Evolutionary conservation across 2,113 vertebrate species (phyloP).

Genomic region (Phylloscopus trochiloides): DNA sequence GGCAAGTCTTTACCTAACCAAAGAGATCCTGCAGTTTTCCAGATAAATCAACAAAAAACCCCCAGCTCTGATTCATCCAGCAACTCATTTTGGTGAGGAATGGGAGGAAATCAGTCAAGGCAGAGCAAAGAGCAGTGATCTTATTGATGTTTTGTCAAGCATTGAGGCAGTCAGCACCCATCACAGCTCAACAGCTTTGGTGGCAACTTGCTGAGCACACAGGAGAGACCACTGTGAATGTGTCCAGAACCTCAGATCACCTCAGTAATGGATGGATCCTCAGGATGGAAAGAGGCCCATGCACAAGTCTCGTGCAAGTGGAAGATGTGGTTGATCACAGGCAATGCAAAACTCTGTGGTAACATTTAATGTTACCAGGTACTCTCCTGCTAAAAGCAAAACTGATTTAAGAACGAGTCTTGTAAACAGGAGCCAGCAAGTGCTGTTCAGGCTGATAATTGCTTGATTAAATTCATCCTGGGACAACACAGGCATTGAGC

Average conservation of each 20-base stretch:
- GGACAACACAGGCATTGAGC: background rate
- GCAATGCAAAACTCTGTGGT: background rate
- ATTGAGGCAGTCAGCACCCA: fast-evolving
- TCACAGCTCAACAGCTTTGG: background rate
- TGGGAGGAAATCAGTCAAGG: background rate
- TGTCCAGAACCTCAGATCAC: background rate
- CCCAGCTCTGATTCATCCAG: background rate
- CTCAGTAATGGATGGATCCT: background rate
- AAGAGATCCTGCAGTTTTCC: background rate
- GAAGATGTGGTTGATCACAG: background rate
- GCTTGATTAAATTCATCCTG: background rate
- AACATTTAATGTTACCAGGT: background rate
- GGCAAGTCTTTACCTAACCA: background rate
- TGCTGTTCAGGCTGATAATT: background rate
- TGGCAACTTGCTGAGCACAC: background rate
- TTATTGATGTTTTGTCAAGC: background rate
- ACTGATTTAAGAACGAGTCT: background rate
- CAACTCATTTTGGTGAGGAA: background rate
- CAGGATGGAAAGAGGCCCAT: background rate
- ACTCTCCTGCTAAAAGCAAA: background rate
- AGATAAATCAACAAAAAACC: background rate
- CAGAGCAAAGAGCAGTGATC: background rate
- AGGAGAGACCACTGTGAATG: background rate
- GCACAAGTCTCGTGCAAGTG: background rate
- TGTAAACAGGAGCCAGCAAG: background rate